Evolutionary conservation across 23 tunicate genomes (phyloP), one percentile per base, ranked within the genome.

Genomic region (Styela clava): DNA sequence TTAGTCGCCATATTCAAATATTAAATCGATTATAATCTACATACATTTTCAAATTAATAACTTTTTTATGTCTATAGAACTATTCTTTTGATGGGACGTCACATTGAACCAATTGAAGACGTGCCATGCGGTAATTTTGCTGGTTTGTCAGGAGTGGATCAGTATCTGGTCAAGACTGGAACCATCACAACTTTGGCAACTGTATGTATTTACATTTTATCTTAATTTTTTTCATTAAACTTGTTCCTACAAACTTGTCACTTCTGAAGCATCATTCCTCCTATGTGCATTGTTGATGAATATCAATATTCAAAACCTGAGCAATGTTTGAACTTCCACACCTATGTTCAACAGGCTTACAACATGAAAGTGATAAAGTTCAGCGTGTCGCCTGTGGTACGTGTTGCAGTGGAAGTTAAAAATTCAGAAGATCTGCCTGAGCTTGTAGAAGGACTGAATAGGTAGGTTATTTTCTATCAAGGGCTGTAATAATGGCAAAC

Each of bases 31-130:
- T n/a, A n/a, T n/a, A n/a, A n/a, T n/a, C n/a, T n/a, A n/a, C n/a
- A n/a, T n/a, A n/a, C n/a, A n/a, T n/a, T n/a, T n/a, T n/a, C n/a
- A n/a, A n/a, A n/a, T n/a, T n/a, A n/a, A 68, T n/a, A n/a, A 68
- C n/a, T 18, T 20, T 18, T 18, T 18, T 56, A 56, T 56, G 18
- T 56, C 3, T 63, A 16, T 30, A 93, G 99, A 61, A 95, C 99
- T 30, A 95, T 95, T 77, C 89, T 95, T 16, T 90, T 95, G 99
- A 95, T 95, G 99, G 99, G 99, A 2, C 96, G 99, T 5, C 90
- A 95, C 84, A 93, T 86, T 61, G 99, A 95, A 62, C 97, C 99
- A 2, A 95, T 95, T 31, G 99, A 95, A 28, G 99, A 95, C 63
- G 96, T 95, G 27, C 99, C 99, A 62, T 95, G 99, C 51, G 99